Base-by-base conservation (phyloP, 2,888 invertebrate genomes). In the Athetis lepigone region DNA sequence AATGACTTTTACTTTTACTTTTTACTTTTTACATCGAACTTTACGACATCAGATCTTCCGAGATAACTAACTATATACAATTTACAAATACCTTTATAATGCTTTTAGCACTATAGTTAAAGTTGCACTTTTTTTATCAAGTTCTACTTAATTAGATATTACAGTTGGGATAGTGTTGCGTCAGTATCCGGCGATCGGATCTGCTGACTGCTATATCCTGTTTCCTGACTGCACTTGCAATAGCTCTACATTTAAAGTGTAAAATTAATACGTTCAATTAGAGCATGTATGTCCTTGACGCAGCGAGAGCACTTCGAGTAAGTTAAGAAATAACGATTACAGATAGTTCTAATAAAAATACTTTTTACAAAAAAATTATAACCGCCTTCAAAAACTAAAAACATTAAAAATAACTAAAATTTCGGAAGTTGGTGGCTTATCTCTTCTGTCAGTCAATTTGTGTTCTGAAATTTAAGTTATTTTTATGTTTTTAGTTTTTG, bases 121-220 rank as follows among this genome's bases (percentile, higher is more conserved):
- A 29, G 13, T 37, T 23, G 1, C 13, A 19, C 8, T 0, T 2
- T 63, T 45, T 40, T 37, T 19, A 16, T 36, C 7, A 4, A 36
- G 19, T 6, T 2, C 4, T 0, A 8, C 47, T 25, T 19, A 23
- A 8, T n/a, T 39, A 33, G 33, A 13, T 13, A 23, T 57, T 40
- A 37, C 4, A 13, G 16, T n/a, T 36, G 8, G 9, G n/a, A 16
- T 18, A 13, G 29, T 37, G 63, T 72, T 72, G 62, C 71, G 40
- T 75, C 57, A 72, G 29, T 45, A 52, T 57, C 71, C 70, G 63
- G 52, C 11, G 47, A 23, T 25, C 16, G 46, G 63, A 69, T 75
- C 70, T 3, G 68, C 23, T 23, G 25, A 51, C 46, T 42, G 23
- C 2, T 33, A 49, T 40, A 25, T 73, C 52, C 68, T 70, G 70